Percentiles rank a stretch among this genome's conserved stretches.
Evolutionary conservation across 2,797 vertebrate genomes (phyloP).

Genomic region (Triplophysa bombifrons): DNA sequence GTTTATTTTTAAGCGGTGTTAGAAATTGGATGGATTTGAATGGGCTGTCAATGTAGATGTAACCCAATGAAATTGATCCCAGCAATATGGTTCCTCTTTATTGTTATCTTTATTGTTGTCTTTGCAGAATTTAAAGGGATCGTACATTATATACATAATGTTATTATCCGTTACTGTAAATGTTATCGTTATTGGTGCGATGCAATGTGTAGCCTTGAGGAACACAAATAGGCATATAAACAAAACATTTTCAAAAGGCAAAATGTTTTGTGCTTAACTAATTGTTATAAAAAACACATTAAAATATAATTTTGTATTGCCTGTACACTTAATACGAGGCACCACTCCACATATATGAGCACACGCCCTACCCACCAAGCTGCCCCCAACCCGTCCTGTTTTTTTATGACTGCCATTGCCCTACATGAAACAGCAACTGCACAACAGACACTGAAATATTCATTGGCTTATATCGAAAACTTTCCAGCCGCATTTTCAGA

Average conservation of each 20-base stretch:
- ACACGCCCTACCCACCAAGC: neutral
- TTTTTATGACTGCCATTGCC: neutral
- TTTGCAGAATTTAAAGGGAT: too few relatives aligned
- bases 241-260: neutral
- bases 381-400: neutral
- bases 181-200: too few relatives aligned
- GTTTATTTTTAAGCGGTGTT: too few relatives aligned
- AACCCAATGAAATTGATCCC: too few relatives aligned
- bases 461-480: slow-evolving; percentile 6
- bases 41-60: too few relatives aligned
- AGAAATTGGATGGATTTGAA: too few relatives aligned
- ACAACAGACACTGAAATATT: slow-evolving; percentile 12
- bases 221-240: neutral
- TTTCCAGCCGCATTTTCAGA: neutral
- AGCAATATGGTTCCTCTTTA: too few relatives aligned
- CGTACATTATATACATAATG: too few relatives aligned
- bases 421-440: slow-evolving; percentile 13
- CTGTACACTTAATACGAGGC: neutral
- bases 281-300: neutral
- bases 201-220: neutral
- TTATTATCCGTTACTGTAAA: too few relatives aligned
- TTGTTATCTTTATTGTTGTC: too few relatives aligned
- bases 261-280: neutral
- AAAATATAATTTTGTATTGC: neutral
- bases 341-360: neutral